Percentiles rank a stretch among this genome's conserved stretches.
These are phyloP conservation scores for Rhinolophus sinicus DNA, from an alignment of 2,113 vertebrate species.

Conservation along the genomic window DNA sequence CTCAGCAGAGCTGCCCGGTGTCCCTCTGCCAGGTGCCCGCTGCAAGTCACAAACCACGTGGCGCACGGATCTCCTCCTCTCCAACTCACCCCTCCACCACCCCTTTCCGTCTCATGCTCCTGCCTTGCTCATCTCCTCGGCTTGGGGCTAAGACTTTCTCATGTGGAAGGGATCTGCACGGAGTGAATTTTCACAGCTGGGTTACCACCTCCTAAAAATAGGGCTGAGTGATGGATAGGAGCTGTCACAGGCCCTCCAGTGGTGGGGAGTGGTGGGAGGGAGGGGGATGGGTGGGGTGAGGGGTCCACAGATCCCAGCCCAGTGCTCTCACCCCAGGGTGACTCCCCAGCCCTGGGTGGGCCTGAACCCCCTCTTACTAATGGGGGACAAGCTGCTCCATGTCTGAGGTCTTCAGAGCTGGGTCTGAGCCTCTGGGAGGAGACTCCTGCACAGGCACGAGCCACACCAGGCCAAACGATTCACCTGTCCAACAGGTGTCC, in stretches of 20 bases:
- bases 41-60: neutral
- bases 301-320: neutral
- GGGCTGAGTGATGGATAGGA: slow-evolving; percentile 67
- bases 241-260: slow-evolving; percentile 47
- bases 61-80: too few relatives aligned
- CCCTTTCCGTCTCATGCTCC: neutral
- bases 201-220: slow-evolving; percentile 78
- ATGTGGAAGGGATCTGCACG: neutral
- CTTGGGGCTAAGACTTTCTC: slow-evolving; percentile 50
- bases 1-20: neutral
- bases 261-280: neutral
- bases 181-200: slow-evolving; percentile 79
- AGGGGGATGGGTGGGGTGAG: neutral
- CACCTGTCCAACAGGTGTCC: neutral
- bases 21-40: neutral
- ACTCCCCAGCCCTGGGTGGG: neutral
- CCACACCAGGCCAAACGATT: rapidly evolving
- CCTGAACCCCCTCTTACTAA: neutral
- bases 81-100: rapidly evolving
- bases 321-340: neutral
- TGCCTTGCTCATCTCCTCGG: neutral
- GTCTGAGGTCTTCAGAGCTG: neutral
- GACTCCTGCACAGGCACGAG: neutral
- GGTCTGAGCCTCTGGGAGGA: neutral
- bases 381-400: neutral